Percentiles rank a stretch among this genome's conserved stretches.
Evolutionary conservation across 2,888 invertebrate genomes (phyloP).

Genomic region (Athrips mouffetella): DNA sequence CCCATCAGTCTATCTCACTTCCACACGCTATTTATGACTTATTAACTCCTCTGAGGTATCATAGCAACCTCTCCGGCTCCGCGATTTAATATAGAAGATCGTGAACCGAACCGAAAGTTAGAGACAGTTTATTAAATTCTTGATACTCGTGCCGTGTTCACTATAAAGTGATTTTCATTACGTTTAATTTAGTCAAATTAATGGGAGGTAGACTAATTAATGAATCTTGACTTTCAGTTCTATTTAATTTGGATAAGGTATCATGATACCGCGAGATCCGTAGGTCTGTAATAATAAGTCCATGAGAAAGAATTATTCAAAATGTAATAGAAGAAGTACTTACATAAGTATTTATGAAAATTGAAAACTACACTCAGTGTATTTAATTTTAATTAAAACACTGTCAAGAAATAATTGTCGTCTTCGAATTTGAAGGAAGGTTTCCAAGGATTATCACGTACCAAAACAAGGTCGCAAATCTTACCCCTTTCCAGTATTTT

Average conservation of each 20-base stretch:
- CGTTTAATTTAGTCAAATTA: not conserved
- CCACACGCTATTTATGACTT: conserved; percentile 71
- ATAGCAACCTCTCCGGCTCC: conserved; percentile 69
- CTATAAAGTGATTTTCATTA: conserved; percentile 6
- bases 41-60: conserved; percentile 77
- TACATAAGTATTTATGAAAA: too few relatives aligned
- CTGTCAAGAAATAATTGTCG: too few relatives aligned
- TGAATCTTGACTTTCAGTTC: not conserved
- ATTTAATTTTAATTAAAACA: too few relatives aligned
- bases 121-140: conserved; percentile 72
- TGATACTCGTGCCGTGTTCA: conserved; percentile 32
- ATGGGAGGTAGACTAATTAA: not conserved
- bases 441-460: too few relatives aligned
- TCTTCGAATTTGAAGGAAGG: too few relatives aligned
- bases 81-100: conserved; percentile 75
- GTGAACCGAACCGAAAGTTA: conserved; percentile 65
- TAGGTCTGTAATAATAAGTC: too few relatives aligned
- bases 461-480: too few relatives aligned
- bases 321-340: too few relatives aligned
- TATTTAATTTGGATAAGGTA: not conserved
- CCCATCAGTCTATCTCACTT: conserved; percentile 45
- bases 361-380: too few relatives aligned
- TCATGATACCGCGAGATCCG: too few relatives aligned
- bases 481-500: not conserved
- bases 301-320: not conserved